A percentile compares a stretch with the other conserved stretches of the same genome.
Evolutionary conservation across 2,797 vertebrate species (phyloP).

Genomic region (Jordanella pulchra): DNA sequence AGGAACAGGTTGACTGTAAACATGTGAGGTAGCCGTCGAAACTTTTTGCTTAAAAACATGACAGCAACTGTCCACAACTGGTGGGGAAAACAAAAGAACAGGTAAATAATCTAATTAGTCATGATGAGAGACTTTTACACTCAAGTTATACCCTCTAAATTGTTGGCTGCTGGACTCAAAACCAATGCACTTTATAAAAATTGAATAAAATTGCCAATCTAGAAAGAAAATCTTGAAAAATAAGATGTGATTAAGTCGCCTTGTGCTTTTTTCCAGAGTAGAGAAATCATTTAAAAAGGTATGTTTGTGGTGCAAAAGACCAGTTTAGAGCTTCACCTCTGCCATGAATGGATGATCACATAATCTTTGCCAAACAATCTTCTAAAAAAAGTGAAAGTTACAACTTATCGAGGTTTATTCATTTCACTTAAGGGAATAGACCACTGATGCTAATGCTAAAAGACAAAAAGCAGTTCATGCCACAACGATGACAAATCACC

Average conservation of each 20-base stretch:
- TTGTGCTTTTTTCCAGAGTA: background rate
- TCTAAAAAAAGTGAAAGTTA: too few relatives aligned
- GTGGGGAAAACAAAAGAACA: constrained; percentile 34
- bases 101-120: background rate
- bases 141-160: background rate
- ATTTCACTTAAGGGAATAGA: background rate
- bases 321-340: background rate
- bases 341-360: background rate
- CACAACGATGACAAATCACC: too few relatives aligned
- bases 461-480: too few relatives aligned
- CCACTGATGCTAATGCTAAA: too few relatives aligned
- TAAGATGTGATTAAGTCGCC: background rate
- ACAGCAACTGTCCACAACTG: constrained; percentile 92
- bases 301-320: background rate
- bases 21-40: constrained; percentile 89
- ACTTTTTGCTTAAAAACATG: constrained; percentile 92
- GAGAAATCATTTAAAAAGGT: background rate
- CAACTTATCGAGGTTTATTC: too few relatives aligned
- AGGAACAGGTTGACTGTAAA: constrained; percentile 91
- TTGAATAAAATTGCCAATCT: background rate
- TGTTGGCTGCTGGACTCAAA: background rate
- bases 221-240: background rate
- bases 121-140: background rate
- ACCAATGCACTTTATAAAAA: background rate
- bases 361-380: background rate